Conservation (phyloP, 2,113 vertebrate species). For the Heteronetta atricapilla region DNA sequence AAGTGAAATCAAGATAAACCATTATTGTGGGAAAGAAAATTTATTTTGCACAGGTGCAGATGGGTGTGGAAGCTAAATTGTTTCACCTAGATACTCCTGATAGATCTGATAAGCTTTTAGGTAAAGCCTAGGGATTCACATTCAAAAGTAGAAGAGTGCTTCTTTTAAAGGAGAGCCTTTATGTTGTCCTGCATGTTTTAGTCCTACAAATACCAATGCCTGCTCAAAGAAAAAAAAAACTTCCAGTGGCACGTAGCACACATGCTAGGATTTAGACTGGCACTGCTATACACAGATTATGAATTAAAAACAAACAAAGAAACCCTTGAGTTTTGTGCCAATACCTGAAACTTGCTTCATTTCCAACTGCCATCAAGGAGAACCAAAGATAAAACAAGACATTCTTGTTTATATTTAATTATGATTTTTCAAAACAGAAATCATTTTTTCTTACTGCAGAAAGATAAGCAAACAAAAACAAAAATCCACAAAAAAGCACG, state of each 20-base stretch:
- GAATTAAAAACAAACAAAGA: neutral
- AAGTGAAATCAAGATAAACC: conserved; percentile 65
- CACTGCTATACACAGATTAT: neutral
- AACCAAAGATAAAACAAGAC: neutral
- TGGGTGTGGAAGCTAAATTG: conserved; percentile 46
- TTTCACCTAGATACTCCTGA: conserved; percentile 28
- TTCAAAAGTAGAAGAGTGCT: neutral
- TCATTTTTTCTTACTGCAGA: neutral
- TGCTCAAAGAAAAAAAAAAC: neutral
- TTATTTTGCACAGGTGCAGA: conserved; percentile 63
- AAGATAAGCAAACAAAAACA: neutral
- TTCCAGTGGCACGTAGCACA: neutral
- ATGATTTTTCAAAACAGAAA: neutral
- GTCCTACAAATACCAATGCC: neutral
- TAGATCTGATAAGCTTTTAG: conserved; percentile 36
- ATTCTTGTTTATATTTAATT: neutral
- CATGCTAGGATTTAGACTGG: neutral
- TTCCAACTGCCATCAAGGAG: neutral
- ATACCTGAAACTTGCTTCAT: neutral
- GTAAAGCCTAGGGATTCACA: conserved; percentile 8
- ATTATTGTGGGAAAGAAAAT: conserved; percentile 40
- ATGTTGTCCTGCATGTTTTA: neutral
- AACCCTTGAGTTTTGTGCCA: neutral
- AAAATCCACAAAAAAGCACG: neutral
- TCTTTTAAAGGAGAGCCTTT: neutral